Evolutionary conservation across 2,888 invertebrate species (phyloP).

Genomic region (Sphaerophoria taeniata): DNA sequence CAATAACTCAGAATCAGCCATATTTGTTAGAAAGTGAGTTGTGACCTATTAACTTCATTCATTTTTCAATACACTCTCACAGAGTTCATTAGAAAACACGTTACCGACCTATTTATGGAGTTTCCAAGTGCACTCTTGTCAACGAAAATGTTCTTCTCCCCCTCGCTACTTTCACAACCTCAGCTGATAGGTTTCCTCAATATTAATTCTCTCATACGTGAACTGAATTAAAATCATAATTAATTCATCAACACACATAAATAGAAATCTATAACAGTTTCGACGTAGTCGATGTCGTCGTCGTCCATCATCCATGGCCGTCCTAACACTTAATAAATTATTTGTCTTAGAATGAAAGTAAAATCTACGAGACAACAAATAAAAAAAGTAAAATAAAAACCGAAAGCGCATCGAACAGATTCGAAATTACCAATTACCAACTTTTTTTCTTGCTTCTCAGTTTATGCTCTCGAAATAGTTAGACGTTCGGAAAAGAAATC

Average conservation of each 20-base stretch:
- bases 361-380: slow-evolving; percentile 35
- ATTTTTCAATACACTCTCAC: not conserved
- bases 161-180: not conserved
- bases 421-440: not conserved
- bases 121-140: slow-evolving; percentile 56
- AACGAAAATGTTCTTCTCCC: slow-evolving; percentile 20
- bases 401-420: slow-evolving; percentile 8
- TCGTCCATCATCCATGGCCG: slow-evolving; percentile 16
- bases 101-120: slow-evolving; percentile 50
- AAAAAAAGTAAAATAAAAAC: slow-evolving; percentile 4
- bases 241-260: slow-evolving; percentile 42
- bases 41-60: slow-evolving; percentile 44
- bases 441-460: slow-evolving; percentile 5
- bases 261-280: slow-evolving; percentile 55
- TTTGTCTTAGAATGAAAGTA: slow-evolving; percentile 58
- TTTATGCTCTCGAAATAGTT: slow-evolving; percentile 15
- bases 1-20: not conserved
- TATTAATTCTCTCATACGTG: slow-evolving; percentile 20
- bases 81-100: slow-evolving; percentile 45
- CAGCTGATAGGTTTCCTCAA: not conserved
- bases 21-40: slow-evolving; percentile 35
- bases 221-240: slow-evolving; percentile 54
- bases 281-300: not conserved
- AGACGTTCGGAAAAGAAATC: slow-evolving; percentile 25
- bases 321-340: slow-evolving; percentile 52